Evolutionary conservation across 2,888 invertebrate species (phyloP).

Genomic region (Cataglyphis altisquamis): DNA sequence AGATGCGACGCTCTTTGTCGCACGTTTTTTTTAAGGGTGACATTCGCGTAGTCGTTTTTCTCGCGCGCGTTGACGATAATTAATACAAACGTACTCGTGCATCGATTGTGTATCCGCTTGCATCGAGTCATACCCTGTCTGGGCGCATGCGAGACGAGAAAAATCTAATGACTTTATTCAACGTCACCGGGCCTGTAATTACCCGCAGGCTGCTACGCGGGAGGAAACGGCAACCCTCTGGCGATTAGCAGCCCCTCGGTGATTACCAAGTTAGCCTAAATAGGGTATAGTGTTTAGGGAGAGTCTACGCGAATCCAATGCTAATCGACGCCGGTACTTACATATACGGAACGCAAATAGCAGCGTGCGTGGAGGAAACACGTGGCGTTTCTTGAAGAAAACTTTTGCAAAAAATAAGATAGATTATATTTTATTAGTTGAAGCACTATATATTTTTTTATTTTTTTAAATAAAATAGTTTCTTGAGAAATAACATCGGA

Average conservation of each 20-base stretch:
- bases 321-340: slow-evolving; percentile 70
- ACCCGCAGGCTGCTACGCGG: slow-evolving; percentile 81
- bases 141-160: slow-evolving; percentile 64
- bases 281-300: slow-evolving; percentile 84
- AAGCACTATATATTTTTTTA: not conserved
- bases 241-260: slow-evolving; percentile 82
- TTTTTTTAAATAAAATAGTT: not conserved
- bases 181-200: slow-evolving; percentile 84
- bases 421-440: not conserved
- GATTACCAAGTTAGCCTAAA: slow-evolving; percentile 85
- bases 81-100: slow-evolving; percentile 64
- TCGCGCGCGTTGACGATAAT: slow-evolving; percentile 59
- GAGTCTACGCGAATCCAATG: slow-evolving; percentile 78
- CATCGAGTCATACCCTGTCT: slow-evolving; percentile 3
- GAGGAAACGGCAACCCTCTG: slow-evolving; percentile 74
- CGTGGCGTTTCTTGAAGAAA: slow-evolving; percentile 8
- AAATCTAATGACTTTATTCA: slow-evolving; percentile 85
- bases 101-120: slow-evolving; percentile 25
- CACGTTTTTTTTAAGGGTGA: slow-evolving; percentile 19
- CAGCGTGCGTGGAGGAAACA: not conserved
- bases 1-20: slow-evolving; percentile 28
- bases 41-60: slow-evolving; percentile 32
- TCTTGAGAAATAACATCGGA: not conserved
- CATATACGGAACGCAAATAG: slow-evolving; percentile 63
- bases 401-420: not conserved